Base-by-base conservation (phyloP, 2,113 vertebrate genomes). In the Pelecanus crispus region DNA sequence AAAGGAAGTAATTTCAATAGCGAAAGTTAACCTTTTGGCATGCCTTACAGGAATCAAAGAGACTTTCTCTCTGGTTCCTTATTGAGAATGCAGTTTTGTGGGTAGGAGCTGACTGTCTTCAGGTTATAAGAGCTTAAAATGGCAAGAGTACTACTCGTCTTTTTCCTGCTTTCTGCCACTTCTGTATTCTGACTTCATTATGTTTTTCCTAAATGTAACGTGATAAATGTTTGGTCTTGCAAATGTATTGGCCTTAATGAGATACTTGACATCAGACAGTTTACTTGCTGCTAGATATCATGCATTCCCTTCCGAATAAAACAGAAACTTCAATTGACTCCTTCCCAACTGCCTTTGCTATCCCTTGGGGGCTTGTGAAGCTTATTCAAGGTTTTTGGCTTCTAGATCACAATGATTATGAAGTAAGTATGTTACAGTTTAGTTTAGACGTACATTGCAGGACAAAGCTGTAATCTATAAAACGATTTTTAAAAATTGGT, bases 351-450 rank as follows among this genome's bases (percentile, higher is more conserved):
- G 98, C 98, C 26, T 99, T 99, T 98, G 98, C 98, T 36, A 97
- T 99, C 58, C 99, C 99, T 17, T 98, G 99, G 87, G 98, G 99
- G 56, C 98, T 99, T 16, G 98, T 99, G 71, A 99, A 99, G 87
- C 98, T 99, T 63, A 98, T 99, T 75, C 99, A 98, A 97, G 99
- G 99, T 17, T 98, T 99, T 93, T 99, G 99, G 99, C 98, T 99
- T 62, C 98, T 99, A 84, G 99, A 99, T 97, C 99, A 99, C 94
- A 98, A 98, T 80, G 99, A 99, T 92, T 99, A 98, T 68, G 98
- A 99, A 98, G 99, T 99, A 97, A 84, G 98, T 97, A 24, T 88
- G 32, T 62, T 61, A 70, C 16, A 7, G 18, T 56, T 94, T n/a
- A 36, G 10, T 75, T 75, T 77, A n/a, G 17, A 29, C 6, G 8